phyloP scores from a whole-genome alignment of 2,113 vertebrate genomes.

The Corvus moneduloides region DNA sequence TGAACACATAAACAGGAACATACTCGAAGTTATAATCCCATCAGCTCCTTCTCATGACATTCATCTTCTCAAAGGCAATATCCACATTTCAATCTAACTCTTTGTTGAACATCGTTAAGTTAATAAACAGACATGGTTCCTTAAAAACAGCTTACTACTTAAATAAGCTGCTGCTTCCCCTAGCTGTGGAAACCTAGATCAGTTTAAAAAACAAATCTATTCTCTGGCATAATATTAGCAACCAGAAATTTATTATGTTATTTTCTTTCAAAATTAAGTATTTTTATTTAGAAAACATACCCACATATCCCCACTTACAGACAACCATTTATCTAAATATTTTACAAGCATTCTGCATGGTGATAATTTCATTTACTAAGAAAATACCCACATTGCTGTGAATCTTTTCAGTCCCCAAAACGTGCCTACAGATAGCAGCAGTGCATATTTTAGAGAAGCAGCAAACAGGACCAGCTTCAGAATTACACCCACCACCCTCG shows the following conservation, averaged over 20 bases:
- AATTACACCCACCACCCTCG: slow-evolving; percentile 32
- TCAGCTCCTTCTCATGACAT: slow-evolving; percentile 1
- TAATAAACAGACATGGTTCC: not conserved
- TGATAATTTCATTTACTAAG: not conserved
- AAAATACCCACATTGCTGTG: not conserved
- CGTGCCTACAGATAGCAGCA: not conserved
- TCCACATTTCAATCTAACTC: not conserved
- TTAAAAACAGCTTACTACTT: not conserved
- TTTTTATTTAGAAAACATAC: not conserved
- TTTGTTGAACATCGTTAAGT: not conserved
- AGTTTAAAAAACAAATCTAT: not conserved
- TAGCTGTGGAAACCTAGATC: not conserved
- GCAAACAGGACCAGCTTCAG: slow-evolving; percentile 45
- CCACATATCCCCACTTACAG: not conserved
- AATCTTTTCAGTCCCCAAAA: slow-evolving; percentile 1
- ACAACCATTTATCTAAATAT: not conserved
- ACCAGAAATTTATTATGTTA: not conserved
- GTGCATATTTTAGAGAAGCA: slow-evolving; percentile 20
- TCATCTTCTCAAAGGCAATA: not conserved
- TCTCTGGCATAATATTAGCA: not conserved
- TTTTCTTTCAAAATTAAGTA: not conserved
- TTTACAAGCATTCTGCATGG: not conserved
- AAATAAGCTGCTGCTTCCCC: not conserved
- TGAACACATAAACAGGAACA: slow-evolving; percentile 17
- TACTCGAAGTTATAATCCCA: not conserved